Evolutionary conservation across 2,797 vertebrate species (phyloP), one percentile per base, ranked within the genome.

Genomic region (Danio aesculapii): DNA sequence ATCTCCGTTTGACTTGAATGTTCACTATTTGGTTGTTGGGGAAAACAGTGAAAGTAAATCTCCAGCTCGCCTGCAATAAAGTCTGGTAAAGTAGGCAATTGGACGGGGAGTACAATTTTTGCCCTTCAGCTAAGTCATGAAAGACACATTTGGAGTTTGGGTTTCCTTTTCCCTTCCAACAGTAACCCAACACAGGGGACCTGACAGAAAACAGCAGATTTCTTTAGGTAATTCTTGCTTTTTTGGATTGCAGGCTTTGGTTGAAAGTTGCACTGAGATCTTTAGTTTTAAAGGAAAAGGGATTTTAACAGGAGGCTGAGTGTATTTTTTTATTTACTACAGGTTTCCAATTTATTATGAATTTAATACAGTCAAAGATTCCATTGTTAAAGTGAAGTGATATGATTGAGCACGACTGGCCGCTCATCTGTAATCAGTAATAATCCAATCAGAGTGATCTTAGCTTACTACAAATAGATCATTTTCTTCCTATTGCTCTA

Each of bases 241-340:
- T 58, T 75, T 63, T 0, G 7, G 6, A 19, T 73, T 47, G 47
- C 2, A 21, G n/a, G 13, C 19, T 47, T 59, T 73, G 8, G 30
- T 10, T 59, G 5, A 59, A 73, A 59, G 55, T 14, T 4, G 12
- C 41, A 58, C 12, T 55, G 9, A 50, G 17, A 74, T 84, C 83
- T 79, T 87, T 84, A 92, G 74, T 64, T 85, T 89, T 81, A 82
- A 43, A 71, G 43, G 16, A 8, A 78, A 83, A 72, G 79, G 84
- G 87, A 87, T 90, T 90, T 84, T 88, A 81, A 30, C 30, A 30
- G 3, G 30, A 30, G 30, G 30, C 30, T 30, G 30, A 30, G 30
- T 30, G 30, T 30, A 30, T 30, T 30, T 30, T 30, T 30, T 30
- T 30, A 30, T 30, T 30, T 30, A 30, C 30, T 30, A n/a, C n/a